Percentiles rank a stretch among this genome's conserved stretches.
Conservation (phyloP, 2,797 vertebrate species). For the Kryptolebias ocellatus region DNA sequence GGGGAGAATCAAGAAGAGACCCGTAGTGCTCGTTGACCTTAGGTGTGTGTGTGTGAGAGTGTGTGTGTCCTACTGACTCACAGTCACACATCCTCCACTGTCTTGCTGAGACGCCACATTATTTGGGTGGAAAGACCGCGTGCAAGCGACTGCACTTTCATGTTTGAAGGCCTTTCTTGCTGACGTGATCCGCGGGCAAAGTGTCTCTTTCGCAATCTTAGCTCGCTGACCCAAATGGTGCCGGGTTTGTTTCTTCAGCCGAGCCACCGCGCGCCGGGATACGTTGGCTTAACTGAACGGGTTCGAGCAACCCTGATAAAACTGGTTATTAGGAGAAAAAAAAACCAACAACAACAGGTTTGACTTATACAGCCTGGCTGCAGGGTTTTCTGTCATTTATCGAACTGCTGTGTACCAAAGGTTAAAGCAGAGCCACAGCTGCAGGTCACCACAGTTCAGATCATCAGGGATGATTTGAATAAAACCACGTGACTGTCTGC, state of each 20-base stretch:
- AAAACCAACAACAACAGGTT: background rate
- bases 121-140: slow-evolving; percentile 31
- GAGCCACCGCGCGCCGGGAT: background rate
- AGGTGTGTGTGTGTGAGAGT: slow-evolving; percentile 24
- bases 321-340: background rate
- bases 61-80: slow-evolving; percentile 61
- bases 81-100: slow-evolving; percentile 56
- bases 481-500: background rate
- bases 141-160: slow-evolving; percentile 16
- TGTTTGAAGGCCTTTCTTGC: slow-evolving; percentile 14
- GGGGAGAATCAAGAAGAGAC: slow-evolving; percentile 53
- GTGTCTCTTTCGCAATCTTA: slow-evolving; percentile 41
- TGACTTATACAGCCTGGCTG: background rate
- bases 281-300: background rate
- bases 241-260: slow-evolving; percentile 1
- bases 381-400: background rate
- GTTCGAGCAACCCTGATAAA: background rate
- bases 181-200: slow-evolving; percentile 23
- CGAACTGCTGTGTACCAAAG: background rate
- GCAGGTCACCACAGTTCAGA: slow-evolving; percentile 5
- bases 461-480: slow-evolving; percentile 18
- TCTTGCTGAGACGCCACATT: slow-evolving; percentile 54
- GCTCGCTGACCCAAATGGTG: slow-evolving; percentile 13
- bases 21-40: slow-evolving; percentile 38
- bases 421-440: slow-evolving; percentile 4